Conservation (phyloP, 1,140 invertebrate genomes). For the Bombus consobrinus region DNA sequence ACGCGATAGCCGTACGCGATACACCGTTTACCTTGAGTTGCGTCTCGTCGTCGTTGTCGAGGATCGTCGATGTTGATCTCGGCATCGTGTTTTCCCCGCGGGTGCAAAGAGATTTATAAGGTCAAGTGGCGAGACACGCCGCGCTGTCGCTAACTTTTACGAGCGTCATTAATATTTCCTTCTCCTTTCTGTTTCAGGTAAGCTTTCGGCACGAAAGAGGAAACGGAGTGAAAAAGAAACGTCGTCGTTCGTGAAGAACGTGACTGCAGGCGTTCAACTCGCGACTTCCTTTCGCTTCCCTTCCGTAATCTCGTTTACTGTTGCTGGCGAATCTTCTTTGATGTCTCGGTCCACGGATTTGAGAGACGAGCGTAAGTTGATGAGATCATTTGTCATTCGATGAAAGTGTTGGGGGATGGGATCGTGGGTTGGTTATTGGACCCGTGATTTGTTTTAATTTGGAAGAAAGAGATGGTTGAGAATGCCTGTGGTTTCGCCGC, state of each 20-base stretch:
- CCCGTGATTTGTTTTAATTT: not conserved
- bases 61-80: constrained; percentile 55
- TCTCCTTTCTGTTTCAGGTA: constrained; percentile 65
- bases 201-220: constrained; percentile 37
- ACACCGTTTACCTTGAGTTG: not conserved
- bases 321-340: not conserved
- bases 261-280: constrained; percentile 14
- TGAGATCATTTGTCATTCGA: constrained; percentile 8
- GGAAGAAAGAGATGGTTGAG: not conserved
- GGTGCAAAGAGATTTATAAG: constrained; percentile 59
- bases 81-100: constrained; percentile 25
- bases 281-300: not conserved
- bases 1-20: constrained; percentile 1
- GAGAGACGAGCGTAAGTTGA: not conserved
- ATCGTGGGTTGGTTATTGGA: too few relatives aligned
- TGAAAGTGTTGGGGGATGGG: not conserved
- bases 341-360: not conserved
- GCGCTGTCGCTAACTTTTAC: constrained; percentile 48
- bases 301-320: constrained; percentile 1
- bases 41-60: not conserved
- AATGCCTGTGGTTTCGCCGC: not conserved
- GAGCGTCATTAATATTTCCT: constrained; percentile 62
- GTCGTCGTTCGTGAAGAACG: not conserved
- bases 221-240: not conserved
- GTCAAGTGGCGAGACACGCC: constrained; percentile 41